Base-by-base conservation (phyloP, 2,113 vertebrate species). In the Poeciliopsis occidentalis region DNA sequence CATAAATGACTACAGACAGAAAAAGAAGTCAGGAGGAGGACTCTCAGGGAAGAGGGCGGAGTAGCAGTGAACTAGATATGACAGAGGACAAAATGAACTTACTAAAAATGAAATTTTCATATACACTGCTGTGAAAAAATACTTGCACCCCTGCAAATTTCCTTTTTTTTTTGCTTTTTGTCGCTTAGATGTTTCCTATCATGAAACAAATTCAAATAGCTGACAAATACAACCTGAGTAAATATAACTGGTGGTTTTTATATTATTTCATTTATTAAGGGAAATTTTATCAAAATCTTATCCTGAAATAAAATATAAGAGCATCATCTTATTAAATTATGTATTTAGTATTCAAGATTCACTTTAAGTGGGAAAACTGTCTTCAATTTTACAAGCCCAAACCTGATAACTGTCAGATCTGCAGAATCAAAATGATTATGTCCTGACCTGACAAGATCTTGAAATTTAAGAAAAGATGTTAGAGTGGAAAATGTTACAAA, bases 41-140 rank as follows among this genome's bases (percentile, higher is more conserved):
- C 24, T 60, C 51, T 65, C 24, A 64, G 27, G 19, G 22, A 47
- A 22, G 47, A 57, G 64, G 68, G 67, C 17, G 64, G 67, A 69
- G 64, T 73, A 71, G 64, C 22, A 73, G 61, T 68, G 32, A 78
- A 41, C 27, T 71, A 27, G 34, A 67, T 29, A 81, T 37, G 17
- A 69, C 26, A 79, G 31, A 30, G 30, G 3, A 68, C 15, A 61
- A 79, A 63, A 82, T 70, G 0, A 15, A 64, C 2, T 34, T 2
- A 19, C 12, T 68, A 37, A 60, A 62, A n/a, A 76, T 24, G 27
- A 17, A 27, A 15, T 41, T 41, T 15, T 13, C 30, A 32, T 11
- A 3, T n/a, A 11, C 22, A n/a, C 8, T n/a, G 22, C 24, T 57
- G 22, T 24, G 51, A 57, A 57, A 24, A 57, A 57, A 8, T n/a